These are phyloP conservation scores for Agrypnia vestita DNA, from an alignment of 1,140 invertebrate species.

Conservation along the genomic window DNA sequence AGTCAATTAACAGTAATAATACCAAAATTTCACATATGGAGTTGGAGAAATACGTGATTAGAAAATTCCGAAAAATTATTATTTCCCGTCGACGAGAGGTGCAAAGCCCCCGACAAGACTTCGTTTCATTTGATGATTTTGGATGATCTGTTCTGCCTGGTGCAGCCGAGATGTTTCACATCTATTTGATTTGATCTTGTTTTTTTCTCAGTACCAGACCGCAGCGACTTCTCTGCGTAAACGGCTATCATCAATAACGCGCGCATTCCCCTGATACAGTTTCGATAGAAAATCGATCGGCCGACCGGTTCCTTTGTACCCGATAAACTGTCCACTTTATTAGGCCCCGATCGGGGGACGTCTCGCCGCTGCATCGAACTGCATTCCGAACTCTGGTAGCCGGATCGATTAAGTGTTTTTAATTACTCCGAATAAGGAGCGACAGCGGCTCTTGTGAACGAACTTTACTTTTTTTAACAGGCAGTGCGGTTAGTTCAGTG, in stretches of 20 bases:
- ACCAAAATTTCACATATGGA: no score
- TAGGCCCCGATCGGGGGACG: background rate
- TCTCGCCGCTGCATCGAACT: background rate
- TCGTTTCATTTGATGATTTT: no score
- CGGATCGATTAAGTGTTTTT: conserved; percentile 19
- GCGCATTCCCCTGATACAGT: conserved; percentile 11
- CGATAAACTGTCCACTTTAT: conserved; percentile 31
- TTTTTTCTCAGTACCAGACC: background rate
- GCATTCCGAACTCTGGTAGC: conserved; percentile 12
- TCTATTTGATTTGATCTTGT: background rate
- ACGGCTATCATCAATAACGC: conserved; percentile 4
- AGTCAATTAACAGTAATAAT: no score
- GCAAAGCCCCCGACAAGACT: no score
- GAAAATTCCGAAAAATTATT: no score
- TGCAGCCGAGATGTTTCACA: no score
- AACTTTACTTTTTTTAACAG: background rate
- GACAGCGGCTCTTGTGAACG: background rate
- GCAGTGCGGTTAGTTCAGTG: background rate
- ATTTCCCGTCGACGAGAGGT: no score
- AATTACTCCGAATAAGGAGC: conserved; percentile 3
- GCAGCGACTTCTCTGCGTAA: background rate
- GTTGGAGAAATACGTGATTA: no score
- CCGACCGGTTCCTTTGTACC: conserved; percentile 13
- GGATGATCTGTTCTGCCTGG: no score
- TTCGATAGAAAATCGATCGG: conserved; percentile 26